Percentiles rank a stretch among this genome's conserved stretches.
Evolutionary conservation across 2,113 vertebrate genomes (phyloP).

Genomic region (Phaethon lepturus): DNA sequence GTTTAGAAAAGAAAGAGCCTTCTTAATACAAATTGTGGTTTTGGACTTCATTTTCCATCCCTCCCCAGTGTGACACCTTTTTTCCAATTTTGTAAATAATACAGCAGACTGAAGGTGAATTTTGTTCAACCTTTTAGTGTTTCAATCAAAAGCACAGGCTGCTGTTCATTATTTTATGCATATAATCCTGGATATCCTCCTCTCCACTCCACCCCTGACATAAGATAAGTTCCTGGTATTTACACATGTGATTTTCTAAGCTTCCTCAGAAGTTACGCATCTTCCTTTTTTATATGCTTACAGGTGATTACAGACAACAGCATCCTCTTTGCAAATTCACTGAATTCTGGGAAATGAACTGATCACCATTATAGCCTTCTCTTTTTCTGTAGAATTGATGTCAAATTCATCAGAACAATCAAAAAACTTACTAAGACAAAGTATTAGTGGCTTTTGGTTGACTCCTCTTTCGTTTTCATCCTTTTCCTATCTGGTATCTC

Average conservation of each 20-base stretch:
- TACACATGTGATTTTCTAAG: not conserved
- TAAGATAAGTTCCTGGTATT: not conserved
- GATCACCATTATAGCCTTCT: not conserved
- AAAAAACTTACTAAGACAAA: conserved; percentile 29
- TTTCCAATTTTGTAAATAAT: not conserved
- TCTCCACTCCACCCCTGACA: rapidly evolving
- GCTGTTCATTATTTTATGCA: not conserved
- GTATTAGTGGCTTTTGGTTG: conserved; percentile 17
- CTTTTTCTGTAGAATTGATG: not conserved
- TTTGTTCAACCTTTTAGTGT: not conserved
- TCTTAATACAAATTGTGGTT: not conserved
- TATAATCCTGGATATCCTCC: not conserved
- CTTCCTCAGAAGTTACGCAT: not conserved
- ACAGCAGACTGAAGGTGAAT: not conserved
- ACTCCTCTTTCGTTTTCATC: conserved; percentile 33
- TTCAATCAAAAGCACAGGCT: not conserved
- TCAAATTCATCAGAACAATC: conserved; percentile 31
- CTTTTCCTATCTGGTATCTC: conserved; percentile 7
- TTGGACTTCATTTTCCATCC: not conserved
- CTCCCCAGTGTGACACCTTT: not conserved
- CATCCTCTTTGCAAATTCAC: not conserved
- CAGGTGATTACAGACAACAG: not conserved
- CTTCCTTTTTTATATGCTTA: not conserved
- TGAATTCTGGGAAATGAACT: not conserved
- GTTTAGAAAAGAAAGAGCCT: not conserved